Evolutionary conservation across 1,140 invertebrate species (phyloP).

Genomic region (Brachionus asplanchnoidis): DNA sequence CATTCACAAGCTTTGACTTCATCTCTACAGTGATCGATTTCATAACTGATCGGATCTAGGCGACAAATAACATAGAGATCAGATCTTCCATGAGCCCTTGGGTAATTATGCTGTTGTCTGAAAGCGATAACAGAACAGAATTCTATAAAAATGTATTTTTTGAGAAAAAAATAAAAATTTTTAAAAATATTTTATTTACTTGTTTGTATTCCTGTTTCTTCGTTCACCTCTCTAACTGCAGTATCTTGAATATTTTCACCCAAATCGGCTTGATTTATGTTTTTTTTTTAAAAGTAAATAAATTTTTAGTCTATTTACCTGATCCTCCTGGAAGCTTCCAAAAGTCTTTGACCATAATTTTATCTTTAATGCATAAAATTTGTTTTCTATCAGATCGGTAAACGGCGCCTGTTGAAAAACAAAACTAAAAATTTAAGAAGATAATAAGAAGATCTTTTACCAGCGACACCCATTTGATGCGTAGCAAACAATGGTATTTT

Average conservation of each 20-base stretch:
- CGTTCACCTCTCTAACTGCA: constrained; percentile 75
- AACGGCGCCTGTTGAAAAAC: background rate
- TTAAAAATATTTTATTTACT: constrained; percentile 45
- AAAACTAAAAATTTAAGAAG: too few species aligned
- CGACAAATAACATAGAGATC: constrained; percentile 75
- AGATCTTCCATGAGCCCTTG: constrained; percentile 70
- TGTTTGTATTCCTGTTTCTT: constrained; percentile 78
- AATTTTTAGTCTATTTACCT: background rate
- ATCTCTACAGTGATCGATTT: constrained; percentile 65
- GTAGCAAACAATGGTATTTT: constrained; percentile 72
- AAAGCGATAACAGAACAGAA: constrained; percentile 72
- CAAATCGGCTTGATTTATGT: background rate
- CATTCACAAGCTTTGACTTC: constrained; percentile 74
- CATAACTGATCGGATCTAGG: constrained; percentile 64
- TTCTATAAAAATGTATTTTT: constrained; percentile 49
- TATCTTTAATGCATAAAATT: constrained; percentile 30
- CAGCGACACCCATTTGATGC: constrained; percentile 67
- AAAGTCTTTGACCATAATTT: constrained; percentile 22
- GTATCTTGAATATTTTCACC: constrained; percentile 59
- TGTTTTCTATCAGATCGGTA: constrained; percentile 3
- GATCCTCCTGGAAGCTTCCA: constrained; percentile 11
- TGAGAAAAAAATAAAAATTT: background rate
- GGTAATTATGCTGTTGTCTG: constrained; percentile 63
- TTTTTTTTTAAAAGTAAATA: background rate
- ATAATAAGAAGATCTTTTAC: constrained; percentile 40